Conservation (phyloP, 2,888 invertebrate genomes). For the Allacma fusca region DNA sequence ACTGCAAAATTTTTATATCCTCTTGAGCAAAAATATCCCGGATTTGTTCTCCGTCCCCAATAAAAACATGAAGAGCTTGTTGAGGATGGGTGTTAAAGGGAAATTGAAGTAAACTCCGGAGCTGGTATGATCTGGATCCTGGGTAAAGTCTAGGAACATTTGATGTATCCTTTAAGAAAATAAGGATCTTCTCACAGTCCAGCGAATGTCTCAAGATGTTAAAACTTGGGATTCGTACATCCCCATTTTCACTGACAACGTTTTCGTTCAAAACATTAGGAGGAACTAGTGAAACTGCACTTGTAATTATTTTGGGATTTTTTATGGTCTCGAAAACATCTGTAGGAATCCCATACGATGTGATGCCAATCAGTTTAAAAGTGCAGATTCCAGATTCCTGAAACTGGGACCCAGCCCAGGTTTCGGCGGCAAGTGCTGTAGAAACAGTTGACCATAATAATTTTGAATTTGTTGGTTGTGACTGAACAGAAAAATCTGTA, state of each 20-base stretch:
- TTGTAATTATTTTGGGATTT: too few relatives aligned
- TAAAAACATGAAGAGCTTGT: background rate
- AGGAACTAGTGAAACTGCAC: background rate
- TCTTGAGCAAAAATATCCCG: background rate
- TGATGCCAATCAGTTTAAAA: too few relatives aligned
- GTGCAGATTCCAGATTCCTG: too few relatives aligned
- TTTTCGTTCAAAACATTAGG: background rate
- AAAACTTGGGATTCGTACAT: background rate
- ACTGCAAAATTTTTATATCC: background rate
- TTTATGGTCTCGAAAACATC: too few relatives aligned
- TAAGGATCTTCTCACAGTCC: background rate
- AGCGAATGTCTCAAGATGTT: background rate
- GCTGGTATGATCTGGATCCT: background rate
- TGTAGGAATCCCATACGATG: too few relatives aligned
- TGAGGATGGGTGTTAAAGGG: slow-evolving; percentile 4
- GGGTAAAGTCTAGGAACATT: background rate
- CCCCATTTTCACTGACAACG: background rate
- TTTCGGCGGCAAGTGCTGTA: too few relatives aligned
- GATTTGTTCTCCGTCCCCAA: background rate
- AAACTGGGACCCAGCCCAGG: too few relatives aligned
- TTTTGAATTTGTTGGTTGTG: too few relatives aligned
- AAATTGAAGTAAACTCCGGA: background rate
- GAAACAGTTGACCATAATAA: too few relatives aligned
- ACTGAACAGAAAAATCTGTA: too few relatives aligned
- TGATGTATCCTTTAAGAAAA: background rate